These are phyloP conservation scores for Lepisosteus oculatus DNA, from an alignment of 2,113 vertebrate species.

Conservation along the genomic window DNA sequence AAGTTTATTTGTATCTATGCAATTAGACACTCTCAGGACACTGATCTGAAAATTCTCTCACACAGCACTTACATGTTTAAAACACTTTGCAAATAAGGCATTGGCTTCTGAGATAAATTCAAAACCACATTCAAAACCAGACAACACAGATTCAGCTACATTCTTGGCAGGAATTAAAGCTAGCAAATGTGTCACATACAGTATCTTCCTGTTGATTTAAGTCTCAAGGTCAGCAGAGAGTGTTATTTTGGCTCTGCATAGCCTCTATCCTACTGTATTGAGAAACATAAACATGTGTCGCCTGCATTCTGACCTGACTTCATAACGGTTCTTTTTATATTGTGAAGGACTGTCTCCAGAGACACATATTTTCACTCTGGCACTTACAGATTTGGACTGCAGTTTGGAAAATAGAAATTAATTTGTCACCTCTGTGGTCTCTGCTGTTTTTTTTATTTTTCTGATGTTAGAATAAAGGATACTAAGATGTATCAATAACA, in stretches of 20 bases:
- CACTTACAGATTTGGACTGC: constrained; percentile 16
- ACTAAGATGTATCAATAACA: too few species aligned
- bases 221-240: neutral
- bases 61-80: neutral
- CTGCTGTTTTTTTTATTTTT: too few species aligned
- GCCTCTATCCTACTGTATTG: neutral
- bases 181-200: neutral
- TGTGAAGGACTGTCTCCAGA: constrained; percentile 20
- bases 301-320: constrained; percentile 24
- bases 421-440: too few species aligned
- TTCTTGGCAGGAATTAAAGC: constrained; percentile 4
- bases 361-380: constrained; percentile 5
- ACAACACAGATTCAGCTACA: neutral
- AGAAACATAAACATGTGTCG: neutral
- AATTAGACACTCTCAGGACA: neutral
- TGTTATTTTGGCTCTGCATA: neutral
- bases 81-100: neutral
- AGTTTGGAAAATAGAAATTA: constrained; percentile 7
- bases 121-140: neutral
- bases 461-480: too few species aligned
- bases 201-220: constrained; percentile 1
- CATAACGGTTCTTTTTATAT: constrained; percentile 22
- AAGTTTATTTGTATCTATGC: too few species aligned
- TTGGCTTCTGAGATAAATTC: neutral
- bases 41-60: neutral